Conservation (phyloP, 1,140 invertebrate species). For the Helicoverpa armigera region DNA sequence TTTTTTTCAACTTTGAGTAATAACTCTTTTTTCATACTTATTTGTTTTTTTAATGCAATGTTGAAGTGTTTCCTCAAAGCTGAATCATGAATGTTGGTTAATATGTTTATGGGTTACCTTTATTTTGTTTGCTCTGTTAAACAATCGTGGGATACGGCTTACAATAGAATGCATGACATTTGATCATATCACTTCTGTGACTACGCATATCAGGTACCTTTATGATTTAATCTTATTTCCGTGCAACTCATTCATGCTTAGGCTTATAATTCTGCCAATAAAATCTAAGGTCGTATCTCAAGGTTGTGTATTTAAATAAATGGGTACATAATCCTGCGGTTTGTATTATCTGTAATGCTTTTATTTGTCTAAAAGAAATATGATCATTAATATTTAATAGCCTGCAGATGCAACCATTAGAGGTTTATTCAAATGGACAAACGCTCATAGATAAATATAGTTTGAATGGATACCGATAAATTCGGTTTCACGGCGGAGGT, state of each 20-base stretch:
- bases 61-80: too few relatives aligned
- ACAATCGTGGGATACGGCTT: neutral
- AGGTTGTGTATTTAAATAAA: neutral
- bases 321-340: neutral
- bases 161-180: neutral
- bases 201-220: too few relatives aligned
- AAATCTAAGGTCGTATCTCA: too few relatives aligned
- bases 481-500: slow-evolving; percentile 74
- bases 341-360: neutral
- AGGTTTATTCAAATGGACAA: slow-evolving; percentile 43
- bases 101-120: neutral
- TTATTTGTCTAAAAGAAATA: slow-evolving; percentile 22
- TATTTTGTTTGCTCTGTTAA: neutral
- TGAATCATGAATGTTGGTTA: neutral
- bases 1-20: neutral
- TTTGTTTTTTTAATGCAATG: neutral
- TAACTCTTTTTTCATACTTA: neutral
- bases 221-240: too few relatives aligned
- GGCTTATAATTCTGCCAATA: neutral
- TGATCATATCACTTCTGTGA: too few relatives aligned
- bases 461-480: slow-evolving; percentile 76
- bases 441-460: slow-evolving; percentile 56
- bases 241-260: too few relatives aligned
- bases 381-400: slow-evolving; percentile 29
- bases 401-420: slow-evolving; percentile 6